Base-by-base conservation (phyloP, 1,140 invertebrate genomes). In the Wiebesia pumilae region DNA sequence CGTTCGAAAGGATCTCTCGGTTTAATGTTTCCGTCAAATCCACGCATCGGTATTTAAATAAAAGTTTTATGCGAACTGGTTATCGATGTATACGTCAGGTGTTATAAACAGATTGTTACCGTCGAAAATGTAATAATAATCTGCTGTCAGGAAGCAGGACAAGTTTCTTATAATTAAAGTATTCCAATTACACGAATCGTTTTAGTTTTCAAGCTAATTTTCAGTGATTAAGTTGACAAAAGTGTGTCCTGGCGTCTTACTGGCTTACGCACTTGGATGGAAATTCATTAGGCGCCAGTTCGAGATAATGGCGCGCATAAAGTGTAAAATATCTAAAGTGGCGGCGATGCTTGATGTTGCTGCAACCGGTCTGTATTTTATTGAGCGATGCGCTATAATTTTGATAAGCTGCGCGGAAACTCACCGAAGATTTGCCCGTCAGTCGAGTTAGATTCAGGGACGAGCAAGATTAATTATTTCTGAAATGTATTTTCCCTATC, bases 181-280 rank as follows among this genome's bases (percentile, higher is more conserved):
- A 65, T 43, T 47, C 65, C 79, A 67, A 84, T 84, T 47, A 84
- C 54, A 27, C n/a, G 58, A 69, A n/a, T 69, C 16, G 62, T 47
- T 81, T 30, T 0, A 82, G 65, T 51, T 67, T 51, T 65, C 58
- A 30, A 47, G 65, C 62, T 47, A 51, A 75, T 78, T 58, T 79
- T 85, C 62, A 80, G 40, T 85, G 79, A 84, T 78, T 78, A 84
- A 84, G 73, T 35, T n/a, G 77, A 80, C 38, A 51, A 80, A 85
- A 80, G 77, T 84, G 83, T 62, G 78, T 78, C 58, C 19, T 78
- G 73, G 54, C 47, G 77, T 80, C 77, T 58, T 71, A 85, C 73
- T 47, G 51, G 58, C 58, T 84, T 65, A 71, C 69, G 77, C 47
- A 80, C 77, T 80, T 58, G 84, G 84, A 80, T 33, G 58, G 47